Base-by-base conservation (phyloP, 2,797 vertebrate species). In the Rhodeus uyekii region DNA sequence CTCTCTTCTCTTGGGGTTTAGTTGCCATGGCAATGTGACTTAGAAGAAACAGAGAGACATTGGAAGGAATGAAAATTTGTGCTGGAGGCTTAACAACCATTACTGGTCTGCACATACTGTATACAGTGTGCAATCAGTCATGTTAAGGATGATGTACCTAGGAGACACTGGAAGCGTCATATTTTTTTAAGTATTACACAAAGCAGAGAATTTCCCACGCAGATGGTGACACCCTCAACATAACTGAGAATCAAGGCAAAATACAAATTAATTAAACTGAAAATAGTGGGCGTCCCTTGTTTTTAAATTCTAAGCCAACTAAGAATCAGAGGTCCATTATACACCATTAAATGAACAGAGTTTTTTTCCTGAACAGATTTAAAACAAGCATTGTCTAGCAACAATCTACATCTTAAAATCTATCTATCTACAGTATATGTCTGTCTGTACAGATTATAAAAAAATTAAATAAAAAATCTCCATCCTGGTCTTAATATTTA, bases 21-120 rank as follows among this genome's bases (percentile, higher is more conserved):
- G 94, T 95, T 95, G 92, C 94, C 91, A 95, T 94, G 92, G 92
- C 65, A 85, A 95, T 92, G 76, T 76, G 88, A 88, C 84, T 78
- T 86, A 81, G 86, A 90, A 88, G 89, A 90, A 89, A 83, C 83
- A 76, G 64, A 88, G 89, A 90, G 90, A 87, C 76, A 89, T 86
- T 88, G 89, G 89, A 90, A 90, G 87, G 89, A 93, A 91, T 89
- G 85, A 90, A 87, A 91, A 89, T 89, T 87, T 88, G 90, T 84
- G 86, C 89, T 91, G 91, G 91, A 87, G 91, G 91, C 84, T 82
- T 78, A 72, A 81, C 72, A 55, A 24, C 29, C 16, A 32, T 82
- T 82, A 69, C 34, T 34, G 87, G 81, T 85, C 88, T 91, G 91
- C 85, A 89, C 76, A 88, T 88, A 84, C 84, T 83, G 80, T 82